Evolutionary conservation across 35 echinoderm and acorn worm genomes (phyloP), one percentile per base, ranked within the genome.

Genomic region (Apostichopus parvimensis): DNA sequence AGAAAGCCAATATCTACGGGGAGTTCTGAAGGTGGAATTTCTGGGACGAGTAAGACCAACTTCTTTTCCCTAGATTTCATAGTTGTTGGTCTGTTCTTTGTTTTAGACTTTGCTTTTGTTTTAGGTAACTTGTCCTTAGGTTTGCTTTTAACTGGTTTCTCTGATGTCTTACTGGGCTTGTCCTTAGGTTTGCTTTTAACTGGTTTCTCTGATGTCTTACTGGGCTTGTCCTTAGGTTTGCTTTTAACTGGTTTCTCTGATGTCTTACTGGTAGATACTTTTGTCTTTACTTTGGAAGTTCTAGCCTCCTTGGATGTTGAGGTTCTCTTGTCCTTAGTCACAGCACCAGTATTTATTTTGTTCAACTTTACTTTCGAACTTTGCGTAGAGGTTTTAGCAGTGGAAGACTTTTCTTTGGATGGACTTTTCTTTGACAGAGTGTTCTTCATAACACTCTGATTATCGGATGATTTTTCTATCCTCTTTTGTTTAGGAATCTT

Each of bases 1-100:
- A 84, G 55, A 84, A 55, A 59, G 55, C 81, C 58, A 0, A n/a
- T 17, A 58, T 84, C 55, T 12, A 59, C 17, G 8, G 1, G 17
- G 17, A 60, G 55, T 8, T 58, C 8, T 84, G 81, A 84, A 5
- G 81, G 81, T 59, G 54, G 54, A 21, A 84, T 57, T 20, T 84
- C 81, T 60, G 81, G 81, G 8, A 17, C 81, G 9, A 84, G 54
- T 52, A 84, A 22, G 17, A 84, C 81, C 53, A 84, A 55, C 21
- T 84, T 84, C 81, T 58, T 84, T 84, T 54, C 81, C 8, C 18
- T 10, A 5, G 81, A 84, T 25, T 84, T 84, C 9, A 5, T 84
- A 22, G 14, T 84, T 6, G 14, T 59, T 6, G 17, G 17, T 23
- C 56, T 84, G 17, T 59, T 84, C 56, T 84, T 56, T 59, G 81